Evolutionary conservation across 2,113 vertebrate genomes (phyloP).

Genomic region (Struthidea cinerea): DNA sequence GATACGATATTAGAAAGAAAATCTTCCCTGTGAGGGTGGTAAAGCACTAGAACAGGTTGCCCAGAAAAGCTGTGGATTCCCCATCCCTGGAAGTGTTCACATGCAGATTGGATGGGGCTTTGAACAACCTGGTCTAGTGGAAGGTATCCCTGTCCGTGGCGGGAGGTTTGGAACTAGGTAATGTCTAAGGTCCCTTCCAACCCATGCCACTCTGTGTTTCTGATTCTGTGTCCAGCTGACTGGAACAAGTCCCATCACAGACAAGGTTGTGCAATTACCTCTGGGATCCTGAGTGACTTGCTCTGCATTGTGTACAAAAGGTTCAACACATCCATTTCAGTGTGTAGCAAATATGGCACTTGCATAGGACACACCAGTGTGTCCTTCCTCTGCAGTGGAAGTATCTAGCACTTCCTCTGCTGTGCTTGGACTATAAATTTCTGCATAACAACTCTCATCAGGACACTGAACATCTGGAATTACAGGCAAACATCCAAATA

Average conservation of each 20-base stretch:
- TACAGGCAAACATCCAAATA: background rate
- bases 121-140: background rate
- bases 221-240: background rate
- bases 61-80: background rate
- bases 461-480: background rate
- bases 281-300: background rate
- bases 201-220: background rate
- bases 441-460: background rate
- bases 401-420: background rate
- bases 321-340: background rate
- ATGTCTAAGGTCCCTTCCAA: background rate
- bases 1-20: background rate
- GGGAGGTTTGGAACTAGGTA: background rate
- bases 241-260: background rate
- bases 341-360: background rate
- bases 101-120: background rate
- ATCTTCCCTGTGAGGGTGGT: background rate
- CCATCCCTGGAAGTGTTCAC: background rate
- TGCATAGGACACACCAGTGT: background rate
- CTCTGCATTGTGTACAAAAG: background rate
- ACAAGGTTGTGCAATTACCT: background rate
- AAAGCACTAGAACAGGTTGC: background rate
- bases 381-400: no score
- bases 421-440: background rate
- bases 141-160: background rate